These are phyloP conservation scores for Podarcis siculus DNA, from an alignment of 2,797 vertebrate genomes.

Conservation along the genomic window DNA sequence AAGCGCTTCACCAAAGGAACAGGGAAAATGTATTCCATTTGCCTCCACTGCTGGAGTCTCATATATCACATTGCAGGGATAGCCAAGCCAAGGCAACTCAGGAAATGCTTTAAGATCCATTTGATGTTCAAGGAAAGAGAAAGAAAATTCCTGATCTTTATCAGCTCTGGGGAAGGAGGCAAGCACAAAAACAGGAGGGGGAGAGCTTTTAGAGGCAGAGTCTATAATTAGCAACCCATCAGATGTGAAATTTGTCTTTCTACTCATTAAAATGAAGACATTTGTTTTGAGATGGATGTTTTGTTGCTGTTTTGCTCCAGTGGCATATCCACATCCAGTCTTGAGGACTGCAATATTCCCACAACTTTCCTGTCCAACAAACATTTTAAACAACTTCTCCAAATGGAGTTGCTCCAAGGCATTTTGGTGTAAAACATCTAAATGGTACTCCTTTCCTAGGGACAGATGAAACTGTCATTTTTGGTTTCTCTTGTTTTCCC, in stretches of 20 bases:
- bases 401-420: not conserved
- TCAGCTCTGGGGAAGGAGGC: constrained; percentile 50
- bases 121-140: constrained; percentile 66
- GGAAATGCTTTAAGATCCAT: constrained; percentile 58
- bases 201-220: constrained; percentile 57
- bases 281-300: constrained; percentile 16
- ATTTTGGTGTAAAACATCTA: not conserved
- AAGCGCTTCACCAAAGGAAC: constrained; percentile 47
- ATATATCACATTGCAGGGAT: constrained; percentile 52
- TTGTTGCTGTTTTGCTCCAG: constrained; percentile 47
- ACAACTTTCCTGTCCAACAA: not conserved
- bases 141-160: constrained; percentile 49
- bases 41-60: constrained; percentile 46
- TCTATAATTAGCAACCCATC: constrained; percentile 70
- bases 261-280: constrained; percentile 61
- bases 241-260: constrained; percentile 64
- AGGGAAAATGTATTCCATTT: constrained; percentile 37
- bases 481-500: no score
- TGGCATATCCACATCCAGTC: constrained; percentile 52
- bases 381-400: not conserved
- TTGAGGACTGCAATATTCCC: constrained; percentile 48
- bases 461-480: no score
- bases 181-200: constrained; percentile 54
- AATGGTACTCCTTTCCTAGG: no score
- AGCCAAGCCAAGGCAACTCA: constrained; percentile 64